Evolutionary conservation across 2,113 vertebrate species (phyloP).

Genomic region (Pygoscelis adeliae): DNA sequence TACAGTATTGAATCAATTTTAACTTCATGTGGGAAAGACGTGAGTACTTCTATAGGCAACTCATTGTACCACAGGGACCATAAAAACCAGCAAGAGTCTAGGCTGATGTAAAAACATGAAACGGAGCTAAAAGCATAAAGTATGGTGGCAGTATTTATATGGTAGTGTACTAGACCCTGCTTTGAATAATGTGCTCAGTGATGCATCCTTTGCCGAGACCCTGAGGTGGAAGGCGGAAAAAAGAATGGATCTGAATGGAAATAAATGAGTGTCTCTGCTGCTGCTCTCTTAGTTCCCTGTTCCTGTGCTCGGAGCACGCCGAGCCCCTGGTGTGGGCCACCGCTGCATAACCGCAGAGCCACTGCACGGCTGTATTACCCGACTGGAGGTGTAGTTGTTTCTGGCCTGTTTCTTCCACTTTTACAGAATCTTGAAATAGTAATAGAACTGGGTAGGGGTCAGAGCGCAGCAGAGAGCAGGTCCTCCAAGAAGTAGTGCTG

Average conservation of each 20-base stretch:
- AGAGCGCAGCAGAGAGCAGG: not conserved
- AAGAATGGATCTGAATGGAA: not conserved
- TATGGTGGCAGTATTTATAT: not conserved
- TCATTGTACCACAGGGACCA: not conserved
- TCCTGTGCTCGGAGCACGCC: fast-evolving
- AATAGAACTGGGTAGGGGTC: not conserved
- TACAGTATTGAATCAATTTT: constrained; percentile 22
- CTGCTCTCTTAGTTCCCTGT: not conserved
- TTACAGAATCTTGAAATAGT: not conserved
- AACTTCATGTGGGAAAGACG: not conserved
- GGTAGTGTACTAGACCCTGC: not conserved
- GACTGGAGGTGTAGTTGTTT: not conserved
- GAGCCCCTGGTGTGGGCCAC: not conserved
- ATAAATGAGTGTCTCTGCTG: not conserved
- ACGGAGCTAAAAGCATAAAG: not conserved
- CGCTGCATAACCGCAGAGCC: not conserved
- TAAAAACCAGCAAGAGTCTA: not conserved
- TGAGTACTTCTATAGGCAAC: not conserved
- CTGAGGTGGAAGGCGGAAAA: not conserved
- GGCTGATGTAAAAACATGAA: not conserved
- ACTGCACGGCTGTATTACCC: fast-evolving
- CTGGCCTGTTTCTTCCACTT: not conserved
- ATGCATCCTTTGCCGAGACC: not conserved
- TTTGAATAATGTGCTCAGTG: not conserved
- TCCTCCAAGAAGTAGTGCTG: not conserved